Evolutionary conservation across 2,113 vertebrate species (phyloP), one percentile per base, ranked within the genome.

Genomic region (Boulengeromyrus knoepffleri): DNA sequence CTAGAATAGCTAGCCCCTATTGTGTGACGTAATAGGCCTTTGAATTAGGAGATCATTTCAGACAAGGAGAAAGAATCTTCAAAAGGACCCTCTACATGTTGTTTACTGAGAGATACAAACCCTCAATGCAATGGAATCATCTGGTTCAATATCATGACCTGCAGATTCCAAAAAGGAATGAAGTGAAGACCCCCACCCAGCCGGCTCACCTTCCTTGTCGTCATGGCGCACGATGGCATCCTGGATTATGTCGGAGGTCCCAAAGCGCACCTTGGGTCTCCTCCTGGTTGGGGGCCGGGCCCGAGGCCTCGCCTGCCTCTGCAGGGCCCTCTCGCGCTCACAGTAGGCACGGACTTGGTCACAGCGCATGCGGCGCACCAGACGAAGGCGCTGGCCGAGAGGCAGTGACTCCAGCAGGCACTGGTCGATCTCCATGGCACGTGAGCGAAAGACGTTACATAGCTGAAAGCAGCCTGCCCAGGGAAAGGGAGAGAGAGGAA

Each of bases 361-460:
- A 13, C 97, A 97, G 92, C 98, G 98, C 97, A 99, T 97, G 85
- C 98, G 97, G 83, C 96, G 97, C 93, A 99, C 98, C 95, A 99
- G 95, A 89, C 98, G 95, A 95, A 99, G 98, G 83, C 98, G 95
- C 93, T 99, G 98, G 91, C 98, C 97, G 0, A 98, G 94, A 85
- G 98, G 98, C 70, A 99, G 97, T 89, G 98, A 98, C 95, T 99
- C 98, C 96, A 99, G 96, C 95, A 99, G 95, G 93, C 98, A 98
- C 96, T 99, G 98, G 97, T 99, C 98, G 94, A 99, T 99, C 97
- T 99, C 98, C 98, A 99, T 99, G 94, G 98, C 98, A 95, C 97
- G 98, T 70, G 96, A 94, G 92, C 97, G 97, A 91, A 99, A 99
- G 92, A 97, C 96, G 92, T 97, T 99, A 97, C 98, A 99, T 97